Base-by-base conservation (phyloP, 1,140 invertebrate genomes). In the Ditylenchus dipsaci region DNA sequence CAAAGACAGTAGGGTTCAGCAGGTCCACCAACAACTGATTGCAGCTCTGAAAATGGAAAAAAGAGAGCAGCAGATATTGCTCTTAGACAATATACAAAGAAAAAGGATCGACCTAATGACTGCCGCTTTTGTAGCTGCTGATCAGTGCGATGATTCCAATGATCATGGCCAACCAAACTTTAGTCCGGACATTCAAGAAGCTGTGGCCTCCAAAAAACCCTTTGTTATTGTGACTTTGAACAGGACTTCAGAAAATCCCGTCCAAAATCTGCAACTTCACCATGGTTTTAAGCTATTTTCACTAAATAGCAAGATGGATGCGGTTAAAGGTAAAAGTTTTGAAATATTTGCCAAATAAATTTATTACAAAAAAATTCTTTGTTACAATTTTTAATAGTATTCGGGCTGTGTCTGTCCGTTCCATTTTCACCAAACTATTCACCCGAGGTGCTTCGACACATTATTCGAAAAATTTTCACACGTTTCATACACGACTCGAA, bases 271-370 rank as follows among this genome's bases (percentile, higher is more conserved):
- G 1, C 73, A 75, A 47, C 15, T 78, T 26, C 15, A 77, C 38
- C 69, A 75, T 57, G 78, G 78, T 59, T 78, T 75, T 33, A 29
- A 59, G 13, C 58, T 69, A 26, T 75, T 71, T 45, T 66, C 70
- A 3, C 63, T 75, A 23, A 75, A 70, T 57, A 43, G 65, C 43
- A 75, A 78, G 57, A 78, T 75, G 68, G 73, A 75, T 43, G 76
- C 73, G 3, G 73, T 75, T 19, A 75, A 74, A 59, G 73, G 73
- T 77, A 59, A 42, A 70, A 19, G 61, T n/a, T n/a, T n/a, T n/a
- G n/a, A n/a, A n/a, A n/a, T n/a, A n/a, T n/a, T n/a, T n/a, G n/a
- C n/a, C n/a, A n/a, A n/a, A n/a, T n/a, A n/a, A n/a, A n/a, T n/a
- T n/a, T n/a, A n/a, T n/a, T n/a, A n/a, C n/a, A n/a, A n/a, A n/a